Evolutionary conservation across 2,797 vertebrate genomes (phyloP), one percentile per base, ranked within the genome.

Genomic region (Gymnodraco acuticeps): DNA sequence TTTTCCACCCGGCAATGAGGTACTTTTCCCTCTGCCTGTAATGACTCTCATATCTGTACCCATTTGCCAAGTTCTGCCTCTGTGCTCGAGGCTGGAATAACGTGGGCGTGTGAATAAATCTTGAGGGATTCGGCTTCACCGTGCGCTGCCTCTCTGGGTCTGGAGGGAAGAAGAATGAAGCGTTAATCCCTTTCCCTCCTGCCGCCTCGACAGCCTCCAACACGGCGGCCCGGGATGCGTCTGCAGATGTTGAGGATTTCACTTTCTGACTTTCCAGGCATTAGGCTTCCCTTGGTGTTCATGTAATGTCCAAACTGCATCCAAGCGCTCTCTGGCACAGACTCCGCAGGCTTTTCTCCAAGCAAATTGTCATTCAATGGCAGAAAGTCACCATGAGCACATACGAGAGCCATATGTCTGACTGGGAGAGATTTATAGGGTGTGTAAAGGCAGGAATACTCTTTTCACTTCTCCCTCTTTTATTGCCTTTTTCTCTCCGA

Each of bases 231-330:
- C 19, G 53, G 64, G 59, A 73, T 31, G 62, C 68, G 27, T 71
- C 60, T 1, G 64, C 80, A 84, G 83, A 85, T 81, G 87, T 54
- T 23, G 70, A 75, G 75, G 77, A 77, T 82, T 83, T 86, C 70
- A 63, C 64, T 66, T 52, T 55, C 56, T 50, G 5, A 70, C 78
- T 75, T 84, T 83, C 82, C 77, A 80, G 53, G 82, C 72, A 48
- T 56, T 42, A 48, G 62, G 75, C 73, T 84, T 84, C 62, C 81
- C 84, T 56, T 43, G 75, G 81, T 13, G 73, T 80, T 84, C 82
- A 83, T 67, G 65, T 82, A 81, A 83, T 50, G 54, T 72, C 77
- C 75, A 42, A 64, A 50, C 64, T 56, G 53, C n/a, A 59, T 81
- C 81, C 84, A 73, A 71, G 2, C 20, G 3, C 67, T 63, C 20